Conservation (phyloP, 2,797 vertebrate genomes). For the Cercopithecus neglectus region DNA sequence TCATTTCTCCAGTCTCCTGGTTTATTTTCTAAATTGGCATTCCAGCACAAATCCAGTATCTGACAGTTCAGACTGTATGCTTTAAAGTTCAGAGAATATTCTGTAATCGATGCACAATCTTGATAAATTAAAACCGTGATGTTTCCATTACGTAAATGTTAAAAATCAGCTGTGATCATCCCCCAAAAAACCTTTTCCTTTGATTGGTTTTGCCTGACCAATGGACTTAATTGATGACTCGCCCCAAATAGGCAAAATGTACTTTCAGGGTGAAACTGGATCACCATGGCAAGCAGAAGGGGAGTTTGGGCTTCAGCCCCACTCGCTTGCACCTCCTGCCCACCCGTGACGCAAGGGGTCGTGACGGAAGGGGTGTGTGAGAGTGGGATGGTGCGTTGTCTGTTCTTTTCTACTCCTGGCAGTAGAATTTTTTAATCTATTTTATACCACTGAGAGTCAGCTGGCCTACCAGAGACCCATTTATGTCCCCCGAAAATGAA, state of each 20-base stretch:
- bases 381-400: not conserved
- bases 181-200: not conserved
- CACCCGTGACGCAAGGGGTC: not conserved
- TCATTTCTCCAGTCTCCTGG: not conserved
- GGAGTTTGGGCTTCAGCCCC: not conserved
- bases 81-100: not conserved
- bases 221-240: not conserved
- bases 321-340: accelerated
- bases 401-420: not conserved
- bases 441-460: not conserved
- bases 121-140: not conserved
- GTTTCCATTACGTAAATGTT: not conserved
- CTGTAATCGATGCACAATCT: not conserved
- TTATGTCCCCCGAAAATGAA: not conserved
- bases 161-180: not conserved
- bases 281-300: accelerated
- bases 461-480: not conserved
- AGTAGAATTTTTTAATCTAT: not conserved
- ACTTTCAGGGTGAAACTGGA: not conserved
- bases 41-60: not conserved
- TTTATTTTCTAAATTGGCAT: not conserved
- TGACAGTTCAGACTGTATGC: not conserved
- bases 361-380: too few species aligned
- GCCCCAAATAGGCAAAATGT: not conserved
- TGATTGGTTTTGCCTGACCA: not conserved